Conservation (phyloP, 1,140 invertebrate species). For the Bursaphelenchus mucronatus region DNA sequence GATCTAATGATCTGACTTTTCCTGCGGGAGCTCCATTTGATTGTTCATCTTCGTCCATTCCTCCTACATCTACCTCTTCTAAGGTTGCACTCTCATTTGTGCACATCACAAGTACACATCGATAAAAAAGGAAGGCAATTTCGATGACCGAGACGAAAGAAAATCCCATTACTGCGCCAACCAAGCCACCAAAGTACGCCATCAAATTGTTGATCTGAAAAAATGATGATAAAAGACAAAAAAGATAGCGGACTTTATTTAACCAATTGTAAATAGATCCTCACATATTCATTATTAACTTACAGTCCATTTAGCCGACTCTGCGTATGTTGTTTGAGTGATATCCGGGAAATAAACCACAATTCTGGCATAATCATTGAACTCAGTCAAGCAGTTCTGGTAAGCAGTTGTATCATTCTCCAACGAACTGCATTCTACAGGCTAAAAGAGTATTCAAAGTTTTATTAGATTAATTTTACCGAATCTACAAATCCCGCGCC, state of each 20-base stretch:
- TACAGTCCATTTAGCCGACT: conserved; percentile 13
- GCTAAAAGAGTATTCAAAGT: neutral
- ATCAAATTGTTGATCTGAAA: conserved; percentile 13
- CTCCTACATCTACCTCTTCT: conserved; percentile 12
- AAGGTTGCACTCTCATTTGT: conserved; percentile 12
- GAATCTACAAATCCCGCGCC: conserved; percentile 1
- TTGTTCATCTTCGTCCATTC: no score
- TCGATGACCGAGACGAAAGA: conserved; percentile 19
- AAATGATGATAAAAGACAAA: neutral
- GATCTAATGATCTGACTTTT: no score
- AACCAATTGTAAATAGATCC: neutral
- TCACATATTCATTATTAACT: neutral
- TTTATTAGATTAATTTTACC: neutral
- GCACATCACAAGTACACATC: conserved; percentile 13
- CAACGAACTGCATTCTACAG: conserved; percentile 3
- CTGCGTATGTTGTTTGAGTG: conserved; percentile 8
- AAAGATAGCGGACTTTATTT: neutral
- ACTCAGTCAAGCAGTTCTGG: neutral
- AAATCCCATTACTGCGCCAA: conserved; percentile 15
- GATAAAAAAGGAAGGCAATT: conserved; percentile 8
- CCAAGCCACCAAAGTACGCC: conserved; percentile 14
- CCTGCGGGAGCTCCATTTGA: no score
- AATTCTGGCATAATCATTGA: conserved; percentile 3
- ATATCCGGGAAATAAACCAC: conserved; percentile 13
- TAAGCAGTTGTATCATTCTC: neutral